These are phyloP conservation scores for Zosterops pallidus DNA, from an alignment of 2,113 vertebrate species.

Conservation along the genomic window DNA sequence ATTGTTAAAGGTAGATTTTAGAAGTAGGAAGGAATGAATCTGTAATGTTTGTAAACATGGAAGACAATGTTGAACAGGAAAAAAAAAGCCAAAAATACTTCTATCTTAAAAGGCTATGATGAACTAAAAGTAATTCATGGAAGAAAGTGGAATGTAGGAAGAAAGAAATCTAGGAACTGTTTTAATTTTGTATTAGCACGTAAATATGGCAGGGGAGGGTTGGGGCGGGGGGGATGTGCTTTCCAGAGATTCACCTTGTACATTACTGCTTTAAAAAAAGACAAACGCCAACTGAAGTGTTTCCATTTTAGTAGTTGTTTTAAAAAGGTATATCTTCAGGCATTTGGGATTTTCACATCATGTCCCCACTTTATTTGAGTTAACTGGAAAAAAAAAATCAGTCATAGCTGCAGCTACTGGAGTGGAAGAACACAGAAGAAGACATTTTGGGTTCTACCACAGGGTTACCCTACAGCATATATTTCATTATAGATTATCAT, in stretches of 20 bases:
- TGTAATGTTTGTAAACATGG: neutral
- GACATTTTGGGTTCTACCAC: neutral
- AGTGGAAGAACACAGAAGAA: neutral
- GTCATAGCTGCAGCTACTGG: neutral
- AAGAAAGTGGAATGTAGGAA: neutral
- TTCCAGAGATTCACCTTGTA: neutral
- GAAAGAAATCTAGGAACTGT: neutral
- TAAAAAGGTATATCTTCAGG: neutral
- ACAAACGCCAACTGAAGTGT: neutral
- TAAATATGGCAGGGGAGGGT: neutral
- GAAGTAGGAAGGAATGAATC: neutral
- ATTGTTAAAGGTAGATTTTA: neutral
- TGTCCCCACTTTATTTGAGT: neutral
- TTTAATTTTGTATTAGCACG: neutral
- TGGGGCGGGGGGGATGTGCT: neutral
- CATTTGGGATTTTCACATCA: neutral
- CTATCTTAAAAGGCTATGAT: neutral
- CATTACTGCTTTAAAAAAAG: neutral
- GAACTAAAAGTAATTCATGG: neutral
- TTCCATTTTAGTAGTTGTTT: constrained; percentile 1
- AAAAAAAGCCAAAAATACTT: neutral
- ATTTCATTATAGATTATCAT: neutral
- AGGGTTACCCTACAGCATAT: neutral
- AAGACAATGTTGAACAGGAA: neutral
- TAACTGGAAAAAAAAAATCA: neutral